A percentile compares a stretch with the other conserved stretches of the same genome.
phyloP scores from a whole-genome alignment of 2,797 vertebrate species.

The Siniperca scherzeri region DNA sequence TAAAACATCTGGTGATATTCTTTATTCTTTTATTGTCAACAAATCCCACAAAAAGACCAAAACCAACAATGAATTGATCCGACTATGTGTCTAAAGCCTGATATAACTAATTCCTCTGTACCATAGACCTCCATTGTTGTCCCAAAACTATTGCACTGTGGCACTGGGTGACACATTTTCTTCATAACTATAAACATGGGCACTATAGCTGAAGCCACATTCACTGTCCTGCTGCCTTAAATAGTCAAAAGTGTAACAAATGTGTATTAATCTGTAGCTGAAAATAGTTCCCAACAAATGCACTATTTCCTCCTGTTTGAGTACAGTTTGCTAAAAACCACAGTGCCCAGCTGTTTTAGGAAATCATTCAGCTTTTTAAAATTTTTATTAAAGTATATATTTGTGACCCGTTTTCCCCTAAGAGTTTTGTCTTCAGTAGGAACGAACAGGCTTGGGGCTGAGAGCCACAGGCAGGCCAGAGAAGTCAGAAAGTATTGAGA shows the following conservation, averaged over 20 bases:
- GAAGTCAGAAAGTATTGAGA: background rate
- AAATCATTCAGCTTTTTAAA: background rate
- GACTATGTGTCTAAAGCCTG: too few relatives aligned
- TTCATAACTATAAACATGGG: too few relatives aligned
- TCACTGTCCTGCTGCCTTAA: too few relatives aligned
- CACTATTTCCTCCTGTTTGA: background rate
- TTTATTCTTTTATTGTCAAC: background rate
- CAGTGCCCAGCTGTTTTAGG: background rate
- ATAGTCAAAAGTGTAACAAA: too few relatives aligned
- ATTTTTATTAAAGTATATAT: background rate
- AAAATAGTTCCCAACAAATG: background rate
- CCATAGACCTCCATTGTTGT: too few relatives aligned
- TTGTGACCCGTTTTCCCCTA: background rate
- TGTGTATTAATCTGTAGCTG: background rate
- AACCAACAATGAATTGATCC: background rate
- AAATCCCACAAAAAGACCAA: slow-evolving; percentile 3
- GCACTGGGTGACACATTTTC: too few relatives aligned
- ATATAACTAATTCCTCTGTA: too few relatives aligned
- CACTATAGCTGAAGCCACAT: too few relatives aligned
- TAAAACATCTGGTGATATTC: background rate
- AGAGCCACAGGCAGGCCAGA: too few relatives aligned
- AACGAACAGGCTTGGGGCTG: too few relatives aligned
- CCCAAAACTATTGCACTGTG: too few relatives aligned
- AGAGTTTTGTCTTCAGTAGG: background rate
- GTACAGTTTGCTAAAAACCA: background rate